These are phyloP conservation scores for Phymatocera aterrima DNA, from an alignment of 2,888 invertebrate species.

Conservation along the genomic window DNA sequence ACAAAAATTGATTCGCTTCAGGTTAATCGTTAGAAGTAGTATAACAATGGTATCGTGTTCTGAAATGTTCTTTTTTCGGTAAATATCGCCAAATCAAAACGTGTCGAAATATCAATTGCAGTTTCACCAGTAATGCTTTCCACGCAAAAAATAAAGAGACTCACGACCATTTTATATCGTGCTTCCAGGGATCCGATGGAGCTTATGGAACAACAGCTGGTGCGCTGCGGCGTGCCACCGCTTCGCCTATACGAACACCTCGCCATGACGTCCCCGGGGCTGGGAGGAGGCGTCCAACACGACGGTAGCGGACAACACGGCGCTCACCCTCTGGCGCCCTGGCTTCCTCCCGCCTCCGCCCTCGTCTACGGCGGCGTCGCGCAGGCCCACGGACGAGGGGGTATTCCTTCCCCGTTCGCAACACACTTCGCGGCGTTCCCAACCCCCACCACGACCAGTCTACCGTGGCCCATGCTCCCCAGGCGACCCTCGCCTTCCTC, in stretches of 20 bases:
- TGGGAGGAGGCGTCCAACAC: conserved; percentile 61
- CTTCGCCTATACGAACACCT: conserved; percentile 71
- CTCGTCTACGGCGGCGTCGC: conserved; percentile 67
- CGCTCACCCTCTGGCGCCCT: conserved; percentile 62
- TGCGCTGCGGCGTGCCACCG: conserved; percentile 71
- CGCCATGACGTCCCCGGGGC: conserved; percentile 65
- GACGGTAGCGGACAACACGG: conserved; percentile 57
- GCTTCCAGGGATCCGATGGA: conserved; percentile 72
- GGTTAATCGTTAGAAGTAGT: no score
- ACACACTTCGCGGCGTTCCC: conserved; percentile 60
- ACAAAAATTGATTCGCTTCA: no score
- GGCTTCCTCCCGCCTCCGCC: conserved; percentile 68
- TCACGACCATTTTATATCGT: conserved; percentile 39
- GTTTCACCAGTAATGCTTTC: no score
- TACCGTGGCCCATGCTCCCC: conserved; percentile 72
- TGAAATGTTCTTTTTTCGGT: no score
- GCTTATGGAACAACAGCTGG: conserved; percentile 72
- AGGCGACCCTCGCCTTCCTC: conserved; percentile 67
- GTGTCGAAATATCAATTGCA: not conserved
- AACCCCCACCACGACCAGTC: conserved; percentile 57
- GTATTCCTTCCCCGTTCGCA: conserved; percentile 66
- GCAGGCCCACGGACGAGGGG: conserved; percentile 61
- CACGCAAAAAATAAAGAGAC: not conserved
- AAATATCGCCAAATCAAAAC: no score
- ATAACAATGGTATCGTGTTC: no score